phyloP scores from a whole-genome alignment of 2,888 invertebrate genomes.

The Cephus pulcher region DNA sequence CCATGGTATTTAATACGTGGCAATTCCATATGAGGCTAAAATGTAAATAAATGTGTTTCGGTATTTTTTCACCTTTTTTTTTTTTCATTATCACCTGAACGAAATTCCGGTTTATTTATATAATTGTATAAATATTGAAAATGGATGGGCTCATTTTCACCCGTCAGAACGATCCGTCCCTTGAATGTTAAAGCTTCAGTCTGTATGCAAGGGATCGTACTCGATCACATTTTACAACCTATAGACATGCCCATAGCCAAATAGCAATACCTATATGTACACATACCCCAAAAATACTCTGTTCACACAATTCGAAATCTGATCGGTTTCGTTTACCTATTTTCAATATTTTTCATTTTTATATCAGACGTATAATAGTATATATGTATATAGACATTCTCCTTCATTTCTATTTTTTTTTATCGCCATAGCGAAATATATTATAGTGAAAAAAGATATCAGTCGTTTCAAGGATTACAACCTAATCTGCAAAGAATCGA shows the following conservation, averaged over 20 bases:
- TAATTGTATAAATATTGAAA: slow-evolving; percentile 11
- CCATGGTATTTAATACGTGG: not conserved
- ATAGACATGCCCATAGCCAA: not conserved
- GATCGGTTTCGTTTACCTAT: not conserved
- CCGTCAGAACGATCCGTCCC: not conserved
- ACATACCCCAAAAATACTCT: not conserved
- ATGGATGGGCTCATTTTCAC: not conserved
- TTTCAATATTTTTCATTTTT: not conserved
- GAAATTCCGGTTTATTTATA: not conserved
- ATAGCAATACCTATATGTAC: not conserved
- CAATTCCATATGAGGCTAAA: not conserved
- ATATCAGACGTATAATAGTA: not conserved
- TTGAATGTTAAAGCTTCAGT: not conserved
- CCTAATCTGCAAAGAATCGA: not conserved
- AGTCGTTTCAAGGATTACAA: not conserved
- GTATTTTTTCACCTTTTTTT: not conserved
- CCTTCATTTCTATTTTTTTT: not conserved
- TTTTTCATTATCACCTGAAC: not conserved
- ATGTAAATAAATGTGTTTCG: not conserved
- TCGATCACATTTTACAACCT: not conserved
- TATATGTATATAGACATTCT: not conserved
- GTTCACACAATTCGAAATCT: not conserved
- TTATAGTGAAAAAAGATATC: not conserved
- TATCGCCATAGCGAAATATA: not conserved
- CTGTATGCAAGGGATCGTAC: slow-evolving; percentile 1